phyloP scores from a whole-genome alignment of 2,797 vertebrate genomes.

The Eulemur rubriventer region DNA sequence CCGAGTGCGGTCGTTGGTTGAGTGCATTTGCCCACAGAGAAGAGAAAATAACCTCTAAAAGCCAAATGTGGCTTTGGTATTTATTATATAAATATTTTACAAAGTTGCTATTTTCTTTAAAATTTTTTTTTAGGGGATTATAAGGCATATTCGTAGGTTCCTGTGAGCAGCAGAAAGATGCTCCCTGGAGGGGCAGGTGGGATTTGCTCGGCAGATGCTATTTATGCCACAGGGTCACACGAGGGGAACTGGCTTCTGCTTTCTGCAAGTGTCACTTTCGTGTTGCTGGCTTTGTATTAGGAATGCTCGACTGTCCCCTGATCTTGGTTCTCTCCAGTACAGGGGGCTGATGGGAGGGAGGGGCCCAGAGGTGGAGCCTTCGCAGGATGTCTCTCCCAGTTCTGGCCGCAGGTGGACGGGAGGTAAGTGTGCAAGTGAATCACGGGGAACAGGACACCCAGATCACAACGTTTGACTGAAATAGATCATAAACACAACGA shows the following conservation, averaged over 20 bases:
- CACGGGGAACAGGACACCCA: neutral
- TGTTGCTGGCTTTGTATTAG: fast-evolving
- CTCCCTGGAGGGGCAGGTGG: neutral
- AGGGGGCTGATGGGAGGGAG: neutral
- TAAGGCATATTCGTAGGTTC: fast-evolving
- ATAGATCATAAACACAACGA: no score
- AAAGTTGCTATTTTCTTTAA: neutral
- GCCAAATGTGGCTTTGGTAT: neutral
- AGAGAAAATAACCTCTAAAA: neutral
- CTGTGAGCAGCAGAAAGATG: fast-evolving
- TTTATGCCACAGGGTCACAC: fast-evolving
- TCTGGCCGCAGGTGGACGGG: neutral
- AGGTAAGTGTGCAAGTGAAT: fast-evolving
- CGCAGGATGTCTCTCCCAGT: fast-evolving
- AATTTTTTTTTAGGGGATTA: neutral
- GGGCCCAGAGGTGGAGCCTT: neutral
- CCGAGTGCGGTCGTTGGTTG: fast-evolving
- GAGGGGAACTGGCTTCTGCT: fast-evolving
- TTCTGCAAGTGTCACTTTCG: neutral
- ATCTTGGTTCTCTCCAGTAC: neutral
- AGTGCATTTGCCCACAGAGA: neutral
- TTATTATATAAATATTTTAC: no score
- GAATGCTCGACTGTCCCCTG: neutral
- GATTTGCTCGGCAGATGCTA: fast-evolving
- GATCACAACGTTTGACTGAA: fast-evolving